phyloP scores from a whole-genome alignment of 1,140 invertebrate genomes.

The Helicoverpa armigera region DNA sequence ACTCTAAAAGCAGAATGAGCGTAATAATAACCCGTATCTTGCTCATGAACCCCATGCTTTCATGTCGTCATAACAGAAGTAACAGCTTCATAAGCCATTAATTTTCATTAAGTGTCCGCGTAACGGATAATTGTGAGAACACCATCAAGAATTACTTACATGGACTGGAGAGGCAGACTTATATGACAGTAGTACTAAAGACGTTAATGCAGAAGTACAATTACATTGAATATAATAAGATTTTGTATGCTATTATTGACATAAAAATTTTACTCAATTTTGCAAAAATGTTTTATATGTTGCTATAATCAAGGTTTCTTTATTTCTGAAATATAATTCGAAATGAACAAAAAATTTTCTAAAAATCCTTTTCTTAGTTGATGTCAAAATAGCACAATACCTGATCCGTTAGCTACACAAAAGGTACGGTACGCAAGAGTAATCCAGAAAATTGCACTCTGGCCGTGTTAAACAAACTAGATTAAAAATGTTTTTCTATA shows the following conservation, averaged over 20 bases:
- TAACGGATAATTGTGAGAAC: conserved; percentile 19
- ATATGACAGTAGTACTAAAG: background rate
- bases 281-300: no score
- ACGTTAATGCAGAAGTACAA: background rate
- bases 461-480: background rate
- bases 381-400: background rate
- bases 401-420: conserved; percentile 10
- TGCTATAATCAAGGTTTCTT: no score
- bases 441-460: conserved; percentile 30
- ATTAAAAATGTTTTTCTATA: conserved; percentile 16
- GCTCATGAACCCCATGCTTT: background rate
- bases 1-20: background rate
- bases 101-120: conserved; percentile 33
- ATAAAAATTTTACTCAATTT: no score
- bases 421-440: conserved; percentile 8
- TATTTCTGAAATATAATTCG: no score
- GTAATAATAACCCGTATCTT: background rate
- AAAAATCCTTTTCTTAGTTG: background rate
- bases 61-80: conserved; percentile 10
- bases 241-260: no score
- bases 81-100: conserved; percentile 16
- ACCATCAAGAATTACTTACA: background rate
- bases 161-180: conserved; percentile 4
- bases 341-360: no score
- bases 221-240: background rate